Evolutionary conservation across 2,888 invertebrate genomes (phyloP), one percentile per base, ranked within the genome.

Genomic region (Lasioglossum leucozonium): DNA sequence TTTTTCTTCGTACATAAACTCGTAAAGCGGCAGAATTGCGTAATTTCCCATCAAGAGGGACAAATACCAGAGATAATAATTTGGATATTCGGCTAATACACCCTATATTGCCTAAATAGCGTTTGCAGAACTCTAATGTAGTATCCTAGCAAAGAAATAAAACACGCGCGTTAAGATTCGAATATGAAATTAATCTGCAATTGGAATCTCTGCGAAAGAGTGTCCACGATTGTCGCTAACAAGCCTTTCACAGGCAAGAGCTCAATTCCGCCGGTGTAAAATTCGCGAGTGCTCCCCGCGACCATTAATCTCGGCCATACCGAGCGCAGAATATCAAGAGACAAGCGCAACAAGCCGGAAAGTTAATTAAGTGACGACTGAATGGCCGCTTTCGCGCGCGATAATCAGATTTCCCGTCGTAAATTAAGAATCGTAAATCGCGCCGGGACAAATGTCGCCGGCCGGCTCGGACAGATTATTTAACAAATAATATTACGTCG

Each of bases 401-500:
- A 72, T 65, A 77, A 58, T 40, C 62, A 22, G 42, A 55, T 44
- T 30, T 18, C 4, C 16, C 47, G 30, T 58, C 37, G 42, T 77
- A 77, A 73, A 81, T 81, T 72, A 72, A 69, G 69, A 69, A 71
- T 47, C 16, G 73, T 85, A 85, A 81, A 85, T 85, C 81, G 77
- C 16, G 16, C 1, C 18, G 37, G 72, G 80, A 85, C 85, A 84
- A 84, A 86, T 76, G 65, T 84, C 73, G 65, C 42, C 72, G 47
- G 40, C 11, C 62, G 69, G 44, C 78, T 65, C 62, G 44, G 82
- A 86, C 83, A 86, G 83, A 86, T 83, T 78, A 82, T 79, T 83
- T 83, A 87, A 86, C 86, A 87, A 87, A 87, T 87, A 87, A 86
- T 86, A 86, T 79, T 74, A 65, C 77, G 71, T 51, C 58, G 55